Conservation (phyloP, 2,888 invertebrate species). For the Lasioglossum morio region DNA sequence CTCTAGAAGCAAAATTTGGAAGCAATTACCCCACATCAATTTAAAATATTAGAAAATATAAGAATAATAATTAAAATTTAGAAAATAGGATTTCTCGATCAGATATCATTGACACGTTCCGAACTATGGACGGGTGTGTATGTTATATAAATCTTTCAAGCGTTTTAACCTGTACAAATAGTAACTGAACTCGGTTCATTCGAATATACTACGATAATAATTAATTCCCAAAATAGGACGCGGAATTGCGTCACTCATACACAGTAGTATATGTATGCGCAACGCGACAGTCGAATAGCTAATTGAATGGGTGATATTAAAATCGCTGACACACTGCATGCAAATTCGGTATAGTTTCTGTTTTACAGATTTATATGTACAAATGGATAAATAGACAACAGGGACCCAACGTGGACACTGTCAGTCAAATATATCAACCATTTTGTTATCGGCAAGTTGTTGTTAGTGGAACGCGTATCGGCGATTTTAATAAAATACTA, state of each 20-base stretch:
- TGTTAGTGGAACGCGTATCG: no score
- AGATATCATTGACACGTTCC: no score
- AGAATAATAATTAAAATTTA: no score
- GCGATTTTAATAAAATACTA: no score
- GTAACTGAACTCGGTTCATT: not conserved
- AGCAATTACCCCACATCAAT: no score
- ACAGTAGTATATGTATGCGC: not conserved
- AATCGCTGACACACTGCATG: not conserved
- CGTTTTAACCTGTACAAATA: not conserved
- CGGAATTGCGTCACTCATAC: not conserved
- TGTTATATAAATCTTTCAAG: not conserved
- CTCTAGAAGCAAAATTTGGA: no score
- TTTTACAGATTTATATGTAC: not conserved
- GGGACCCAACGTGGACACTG: no score
- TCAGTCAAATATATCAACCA: no score
- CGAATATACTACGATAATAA: not conserved
- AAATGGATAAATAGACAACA: not conserved
- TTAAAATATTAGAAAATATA: no score
- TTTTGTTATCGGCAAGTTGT: not conserved
- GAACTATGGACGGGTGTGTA: no score
- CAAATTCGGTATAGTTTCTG: not conserved
- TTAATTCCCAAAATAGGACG: not conserved
- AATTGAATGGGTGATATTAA: not conserved
- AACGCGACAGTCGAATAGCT: not conserved
- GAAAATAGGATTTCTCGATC: no score